phyloP scores from a whole-genome alignment of 2,888 invertebrate genomes.

The Lydus trimaculatus region DNA sequence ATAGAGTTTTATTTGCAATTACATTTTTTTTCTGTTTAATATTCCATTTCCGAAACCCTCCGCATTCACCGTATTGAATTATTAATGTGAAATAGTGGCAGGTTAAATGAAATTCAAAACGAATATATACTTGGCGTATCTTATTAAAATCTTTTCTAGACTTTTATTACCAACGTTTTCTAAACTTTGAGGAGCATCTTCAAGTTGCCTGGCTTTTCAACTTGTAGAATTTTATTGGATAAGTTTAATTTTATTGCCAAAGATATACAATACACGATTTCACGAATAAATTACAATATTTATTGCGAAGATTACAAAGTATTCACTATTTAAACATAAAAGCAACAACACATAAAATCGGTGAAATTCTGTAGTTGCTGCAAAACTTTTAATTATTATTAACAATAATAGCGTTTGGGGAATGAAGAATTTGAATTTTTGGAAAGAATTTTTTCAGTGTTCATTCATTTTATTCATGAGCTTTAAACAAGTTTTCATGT shows the following conservation, averaged over 20 bases:
- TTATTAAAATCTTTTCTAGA: constrained; percentile 36
- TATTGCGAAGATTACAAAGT: constrained; percentile 21
- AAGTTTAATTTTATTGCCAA: constrained; percentile 39
- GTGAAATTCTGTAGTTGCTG: not conserved
- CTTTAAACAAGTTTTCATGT: constrained; percentile 52
- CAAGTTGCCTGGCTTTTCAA: constrained; percentile 31
- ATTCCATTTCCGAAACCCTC: no score
- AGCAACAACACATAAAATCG: not conserved
- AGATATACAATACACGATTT: constrained; percentile 34
- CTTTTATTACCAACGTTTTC: constrained; percentile 33
- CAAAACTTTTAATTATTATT: not conserved
- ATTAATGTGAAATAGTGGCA: not conserved
- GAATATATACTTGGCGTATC: constrained; percentile 27
- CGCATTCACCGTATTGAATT: no score
- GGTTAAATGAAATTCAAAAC: not conserved
- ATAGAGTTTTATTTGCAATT: not conserved
- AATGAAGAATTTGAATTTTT: not conserved
- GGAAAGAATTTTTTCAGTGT: not conserved
- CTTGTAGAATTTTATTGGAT: constrained; percentile 37
- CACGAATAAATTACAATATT: constrained; percentile 27
- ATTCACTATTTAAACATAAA: not conserved
- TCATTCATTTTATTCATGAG: constrained; percentile 47
- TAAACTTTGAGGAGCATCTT: constrained; percentile 26
- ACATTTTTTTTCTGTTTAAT: not conserved
- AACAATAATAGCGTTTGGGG: not conserved